phyloP scores from a whole-genome alignment of 2,888 invertebrate genomes.

The Erebia aethiops region DNA sequence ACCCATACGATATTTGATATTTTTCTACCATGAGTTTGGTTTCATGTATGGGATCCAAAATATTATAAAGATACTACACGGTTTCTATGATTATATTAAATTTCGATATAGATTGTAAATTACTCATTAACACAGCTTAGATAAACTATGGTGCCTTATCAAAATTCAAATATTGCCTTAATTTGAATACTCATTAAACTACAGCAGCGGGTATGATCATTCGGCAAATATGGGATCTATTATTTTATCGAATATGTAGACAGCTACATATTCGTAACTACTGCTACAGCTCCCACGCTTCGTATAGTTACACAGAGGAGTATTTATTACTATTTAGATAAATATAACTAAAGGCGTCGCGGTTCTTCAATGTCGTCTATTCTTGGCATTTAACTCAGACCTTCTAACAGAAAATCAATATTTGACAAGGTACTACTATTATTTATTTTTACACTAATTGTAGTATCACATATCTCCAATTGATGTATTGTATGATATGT shows the following conservation, averaged over 20 bases:
- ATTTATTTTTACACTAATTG: too few species aligned
- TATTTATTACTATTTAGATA: background rate
- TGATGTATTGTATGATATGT: too few species aligned
- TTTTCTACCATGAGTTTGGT: background rate
- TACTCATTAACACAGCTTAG: background rate
- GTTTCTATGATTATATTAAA: conserved; percentile 29
- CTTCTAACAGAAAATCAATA: background rate
- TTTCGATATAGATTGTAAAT: background rate
- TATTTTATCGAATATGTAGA: conserved; percentile 8
- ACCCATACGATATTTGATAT: conserved; percentile 41
- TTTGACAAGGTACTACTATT: too few species aligned
- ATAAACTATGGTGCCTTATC: conserved; percentile 8
- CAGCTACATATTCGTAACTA: background rate
- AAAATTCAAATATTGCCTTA: conserved; percentile 12
- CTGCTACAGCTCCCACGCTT: background rate
- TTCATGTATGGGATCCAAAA: conserved; percentile 39
- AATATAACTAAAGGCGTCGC: background rate
- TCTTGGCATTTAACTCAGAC: background rate
- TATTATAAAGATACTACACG: conserved; percentile 42
- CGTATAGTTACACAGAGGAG: background rate
- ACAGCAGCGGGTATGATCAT: conserved; percentile 2
- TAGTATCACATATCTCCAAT: too few species aligned
- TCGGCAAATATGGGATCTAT: conserved; percentile 6
- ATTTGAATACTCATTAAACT: conserved; percentile 25
- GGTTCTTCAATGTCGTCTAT: background rate